A percentile compares a stretch with the other conserved stretches of the same genome.
Conservation (phyloP, 2,888 invertebrate species). For the Xanthostigma xanthostigma region DNA sequence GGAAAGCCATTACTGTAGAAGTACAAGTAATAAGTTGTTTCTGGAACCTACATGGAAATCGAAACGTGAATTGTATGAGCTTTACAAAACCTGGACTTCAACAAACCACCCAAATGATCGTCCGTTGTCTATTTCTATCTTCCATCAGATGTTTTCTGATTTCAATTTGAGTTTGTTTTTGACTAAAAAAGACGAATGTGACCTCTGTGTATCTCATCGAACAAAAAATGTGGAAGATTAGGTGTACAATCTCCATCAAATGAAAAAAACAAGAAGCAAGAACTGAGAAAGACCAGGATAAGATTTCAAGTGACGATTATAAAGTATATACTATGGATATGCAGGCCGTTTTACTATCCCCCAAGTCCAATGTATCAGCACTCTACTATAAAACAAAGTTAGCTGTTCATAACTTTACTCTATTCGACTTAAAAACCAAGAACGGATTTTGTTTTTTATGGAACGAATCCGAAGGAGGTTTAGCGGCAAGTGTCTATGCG, state of each 20-base stretch:
- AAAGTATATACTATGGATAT: slow-evolving; percentile 14
- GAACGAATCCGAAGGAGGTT: slow-evolving; percentile 10
- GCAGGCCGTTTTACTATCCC: slow-evolving; percentile 14
- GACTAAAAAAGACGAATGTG: too few relatives aligned
- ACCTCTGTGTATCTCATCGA: too few relatives aligned
- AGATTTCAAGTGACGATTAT: slow-evolving; percentile 7
- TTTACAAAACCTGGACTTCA: too few relatives aligned
- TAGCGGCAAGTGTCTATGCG: slow-evolving; percentile 10
- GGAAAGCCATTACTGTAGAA: too few relatives aligned
- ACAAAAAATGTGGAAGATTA: too few relatives aligned
- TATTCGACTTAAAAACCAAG: slow-evolving; percentile 9
- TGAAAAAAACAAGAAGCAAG: slow-evolving; percentile 13
- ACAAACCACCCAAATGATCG: too few relatives aligned
- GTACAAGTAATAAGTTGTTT: too few relatives aligned
- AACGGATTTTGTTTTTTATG: slow-evolving; percentile 11
- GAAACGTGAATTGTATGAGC: too few relatives aligned
- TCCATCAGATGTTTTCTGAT: too few relatives aligned
- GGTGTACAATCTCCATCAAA: slow-evolving; percentile 8
- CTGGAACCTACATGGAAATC: too few relatives aligned
- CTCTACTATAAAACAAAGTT: slow-evolving; percentile 14
- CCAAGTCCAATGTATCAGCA: slow-evolving; percentile 11
- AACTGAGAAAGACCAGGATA: slow-evolving; percentile 14
- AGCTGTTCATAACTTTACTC: slow-evolving; percentile 11
- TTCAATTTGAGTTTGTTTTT: too few relatives aligned
- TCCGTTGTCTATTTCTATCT: too few relatives aligned